Conservation (phyloP, 1,140 invertebrate genomes). For the Brachionus sp. region DNA sequence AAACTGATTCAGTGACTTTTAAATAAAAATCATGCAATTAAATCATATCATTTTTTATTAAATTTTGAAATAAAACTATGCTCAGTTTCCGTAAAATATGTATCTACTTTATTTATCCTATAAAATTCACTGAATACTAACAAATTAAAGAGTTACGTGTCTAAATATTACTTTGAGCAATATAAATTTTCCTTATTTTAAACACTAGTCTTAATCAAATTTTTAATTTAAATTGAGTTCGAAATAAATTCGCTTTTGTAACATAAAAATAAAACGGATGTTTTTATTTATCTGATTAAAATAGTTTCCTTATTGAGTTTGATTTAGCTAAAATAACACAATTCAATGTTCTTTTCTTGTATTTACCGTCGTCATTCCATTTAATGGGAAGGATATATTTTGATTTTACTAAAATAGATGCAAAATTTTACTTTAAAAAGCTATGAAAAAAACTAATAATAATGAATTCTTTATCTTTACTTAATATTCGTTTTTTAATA, state of each 20-base stretch:
- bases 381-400: neutral
- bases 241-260: neutral
- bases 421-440: neutral
- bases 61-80: neutral
- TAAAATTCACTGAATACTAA: neutral
- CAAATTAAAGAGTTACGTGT: neutral
- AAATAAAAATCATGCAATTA: neutral
- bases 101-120: neutral
- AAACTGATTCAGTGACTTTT: neutral
- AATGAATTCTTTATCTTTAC: neutral
- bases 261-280: constrained; percentile 22
- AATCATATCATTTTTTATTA: neutral
- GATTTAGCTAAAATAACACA: constrained; percentile 17
- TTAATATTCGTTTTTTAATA: no score
- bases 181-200: neutral
- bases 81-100: neutral
- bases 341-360: neutral
- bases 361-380: neutral
- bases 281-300: constrained; percentile 46
- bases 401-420: neutral
- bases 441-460: neutral
- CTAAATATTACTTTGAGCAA: neutral
- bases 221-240: neutral
- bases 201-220: neutral
- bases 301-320: constrained; percentile 43